A percentile compares a stretch with the other conserved stretches of the same genome.
These are phyloP conservation scores for Amblyjoppa proteus DNA, from an alignment of 2,888 invertebrate species.

Conservation along the genomic window DNA sequence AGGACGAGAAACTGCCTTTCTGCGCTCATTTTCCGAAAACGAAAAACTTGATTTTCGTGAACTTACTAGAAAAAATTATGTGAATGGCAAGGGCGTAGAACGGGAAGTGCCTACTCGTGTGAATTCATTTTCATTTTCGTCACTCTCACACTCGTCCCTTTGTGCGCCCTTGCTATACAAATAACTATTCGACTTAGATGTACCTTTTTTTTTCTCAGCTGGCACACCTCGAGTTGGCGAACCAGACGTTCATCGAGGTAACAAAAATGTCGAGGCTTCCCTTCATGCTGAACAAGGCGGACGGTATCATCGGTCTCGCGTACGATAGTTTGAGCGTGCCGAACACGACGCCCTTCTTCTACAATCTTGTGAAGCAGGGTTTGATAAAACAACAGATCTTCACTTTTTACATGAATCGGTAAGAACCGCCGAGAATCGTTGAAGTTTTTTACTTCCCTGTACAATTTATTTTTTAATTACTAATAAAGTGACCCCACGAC, in stretches of 20 bases:
- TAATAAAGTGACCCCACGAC: slow-evolving; percentile 86
- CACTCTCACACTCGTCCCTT: not conserved
- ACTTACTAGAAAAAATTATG: too few relatives aligned
- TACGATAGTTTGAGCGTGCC: slow-evolving; percentile 86
- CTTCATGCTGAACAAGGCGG: slow-evolving; percentile 89
- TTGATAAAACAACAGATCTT: slow-evolving; percentile 87
- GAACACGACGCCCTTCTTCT: slow-evolving; percentile 88
- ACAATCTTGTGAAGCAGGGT: slow-evolving; percentile 87
- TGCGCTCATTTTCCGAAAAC: too few relatives aligned
- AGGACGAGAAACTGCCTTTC: too few relatives aligned
- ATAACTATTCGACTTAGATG: not conserved
- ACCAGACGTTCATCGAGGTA: slow-evolving; percentile 91
- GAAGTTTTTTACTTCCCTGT: not conserved
- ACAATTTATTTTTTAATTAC: not conserved
- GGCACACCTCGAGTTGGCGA: slow-evolving; percentile 86
- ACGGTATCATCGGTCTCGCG: slow-evolving; percentile 90
- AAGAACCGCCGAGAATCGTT: slow-evolving; percentile 45
- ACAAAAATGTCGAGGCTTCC: slow-evolving; percentile 87
- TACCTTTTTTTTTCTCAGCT: slow-evolving; percentile 84
- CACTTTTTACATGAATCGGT: slow-evolving; percentile 91
- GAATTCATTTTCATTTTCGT: too few relatives aligned
- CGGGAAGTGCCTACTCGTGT: too few relatives aligned
- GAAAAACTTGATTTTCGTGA: too few relatives aligned
- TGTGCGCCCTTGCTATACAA: not conserved
- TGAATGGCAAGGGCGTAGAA: too few relatives aligned